phyloP scores from a whole-genome alignment of 2,113 vertebrate genomes.

The Scophthalmus maximus region DNA sequence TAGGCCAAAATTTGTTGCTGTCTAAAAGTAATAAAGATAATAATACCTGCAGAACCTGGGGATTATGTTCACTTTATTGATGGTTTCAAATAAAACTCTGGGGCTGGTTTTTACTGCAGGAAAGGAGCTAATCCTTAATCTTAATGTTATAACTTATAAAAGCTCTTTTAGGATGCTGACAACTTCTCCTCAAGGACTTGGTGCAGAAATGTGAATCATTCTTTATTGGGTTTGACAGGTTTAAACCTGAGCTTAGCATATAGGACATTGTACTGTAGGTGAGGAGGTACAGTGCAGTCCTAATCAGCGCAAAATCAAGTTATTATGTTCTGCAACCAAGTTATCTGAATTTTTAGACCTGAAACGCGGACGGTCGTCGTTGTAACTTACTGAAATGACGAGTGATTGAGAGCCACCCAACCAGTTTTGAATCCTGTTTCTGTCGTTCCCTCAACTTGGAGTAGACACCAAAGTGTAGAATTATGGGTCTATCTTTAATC shows the following conservation, averaged over 20 bases:
- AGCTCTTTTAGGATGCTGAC: constrained; percentile 4
- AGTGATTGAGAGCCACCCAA: too few relatives aligned
- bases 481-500: too few relatives aligned
- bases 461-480: constrained; percentile 24
- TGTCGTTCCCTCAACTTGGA: constrained; percentile 15
- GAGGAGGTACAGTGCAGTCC: background rate
- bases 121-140: constrained; percentile 30
- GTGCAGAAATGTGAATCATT: constrained; percentile 2
- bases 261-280: background rate
- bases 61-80: constrained; percentile 10
- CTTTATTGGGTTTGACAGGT: constrained; percentile 8
- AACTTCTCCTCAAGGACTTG: constrained; percentile 16
- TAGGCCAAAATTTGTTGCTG: background rate
- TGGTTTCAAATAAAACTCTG: constrained; percentile 25
- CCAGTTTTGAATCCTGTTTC: background rate
- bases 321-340: too few relatives aligned
- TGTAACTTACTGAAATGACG: too few relatives aligned
- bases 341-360: too few relatives aligned
- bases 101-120: constrained; percentile 6
- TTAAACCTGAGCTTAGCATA: background rate
- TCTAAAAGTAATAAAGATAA: constrained; percentile 4
- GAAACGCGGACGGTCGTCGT: too few relatives aligned
- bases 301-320: background rate
- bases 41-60: background rate
- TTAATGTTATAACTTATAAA: constrained; percentile 4